These are phyloP conservation scores for Plestiodon gilberti DNA, from an alignment of 2,113 vertebrate species.

Conservation along the genomic window DNA sequence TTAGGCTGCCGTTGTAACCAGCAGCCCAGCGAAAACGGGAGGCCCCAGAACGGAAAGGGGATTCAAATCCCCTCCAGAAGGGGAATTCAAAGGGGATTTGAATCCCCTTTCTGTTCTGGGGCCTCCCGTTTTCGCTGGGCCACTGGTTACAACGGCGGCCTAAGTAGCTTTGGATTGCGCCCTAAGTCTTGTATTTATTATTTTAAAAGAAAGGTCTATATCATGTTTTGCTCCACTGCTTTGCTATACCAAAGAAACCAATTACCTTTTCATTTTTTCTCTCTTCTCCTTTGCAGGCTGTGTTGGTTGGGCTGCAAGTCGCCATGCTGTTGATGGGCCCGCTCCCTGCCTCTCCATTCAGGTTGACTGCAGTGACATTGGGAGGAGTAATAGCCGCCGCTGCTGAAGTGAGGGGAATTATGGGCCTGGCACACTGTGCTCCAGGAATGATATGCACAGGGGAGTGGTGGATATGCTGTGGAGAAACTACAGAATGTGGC, in stretches of 20 bases:
- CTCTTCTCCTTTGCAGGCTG: slow-evolving; percentile 79
- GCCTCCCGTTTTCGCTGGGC: too few relatives aligned
- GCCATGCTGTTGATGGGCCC: slow-evolving; percentile 70
- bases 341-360: slow-evolving; percentile 78
- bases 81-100: too few relatives aligned
- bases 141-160: too few relatives aligned
- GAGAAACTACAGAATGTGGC: slow-evolving; percentile 83
- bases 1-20: too few relatives aligned
- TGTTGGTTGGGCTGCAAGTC: slow-evolving; percentile 73
- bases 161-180: too few relatives aligned
- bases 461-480: slow-evolving; percentile 81
- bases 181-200: too few relatives aligned
- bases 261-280: slow-evolving; percentile 93
- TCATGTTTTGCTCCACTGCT: too few relatives aligned
- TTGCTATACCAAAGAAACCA: rapidly evolving
- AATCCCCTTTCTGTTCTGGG: too few relatives aligned
- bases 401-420: slow-evolving; percentile 86
- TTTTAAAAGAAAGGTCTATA: background rate
- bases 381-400: slow-evolving; percentile 88
- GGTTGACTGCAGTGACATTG: slow-evolving; percentile 85
- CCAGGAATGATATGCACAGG: slow-evolving; percentile 62
- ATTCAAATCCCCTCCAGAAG: too few relatives aligned
- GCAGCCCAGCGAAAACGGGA: too few relatives aligned
- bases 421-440: slow-evolving; percentile 75
- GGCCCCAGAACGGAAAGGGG: too few relatives aligned